Evolutionary conservation across 2,113 vertebrate genomes (phyloP).

Genomic region (Hippocampus mohnikei): DNA sequence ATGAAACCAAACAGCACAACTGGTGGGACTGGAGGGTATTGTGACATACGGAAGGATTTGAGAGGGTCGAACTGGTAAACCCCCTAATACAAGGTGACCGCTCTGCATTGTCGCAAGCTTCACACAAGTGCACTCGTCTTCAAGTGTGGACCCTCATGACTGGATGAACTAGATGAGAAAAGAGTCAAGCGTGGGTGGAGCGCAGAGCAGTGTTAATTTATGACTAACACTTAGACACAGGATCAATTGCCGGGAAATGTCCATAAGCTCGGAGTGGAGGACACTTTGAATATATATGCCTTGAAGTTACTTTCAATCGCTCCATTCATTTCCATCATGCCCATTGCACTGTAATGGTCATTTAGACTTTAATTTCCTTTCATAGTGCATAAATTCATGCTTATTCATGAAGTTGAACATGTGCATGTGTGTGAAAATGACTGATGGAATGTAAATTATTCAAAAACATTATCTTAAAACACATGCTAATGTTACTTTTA

Average conservation of each 20-base stretch:
- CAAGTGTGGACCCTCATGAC: constrained; percentile 19
- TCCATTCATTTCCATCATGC: constrained; percentile 7
- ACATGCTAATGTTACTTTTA: constrained; percentile 6
- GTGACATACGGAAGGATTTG: background rate
- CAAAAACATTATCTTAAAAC: background rate
- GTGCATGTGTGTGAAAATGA: background rate
- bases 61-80: background rate
- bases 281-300: constrained; percentile 37
- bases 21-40: background rate
- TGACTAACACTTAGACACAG: constrained; percentile 67
- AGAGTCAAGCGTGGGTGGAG: constrained; percentile 41
- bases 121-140: background rate
- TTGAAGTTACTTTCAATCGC: constrained; percentile 24
- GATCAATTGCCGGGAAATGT: constrained; percentile 71
- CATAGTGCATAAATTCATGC: background rate
- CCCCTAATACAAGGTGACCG: background rate
- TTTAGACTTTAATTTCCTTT: constrained; percentile 13
- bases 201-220: constrained; percentile 64
- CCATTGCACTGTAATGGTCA: constrained; percentile 16
- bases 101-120: background rate
- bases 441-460: constrained; percentile 6
- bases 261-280: constrained; percentile 48
- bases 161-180: constrained; percentile 50
- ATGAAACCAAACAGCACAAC: background rate
- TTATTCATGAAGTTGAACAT: background rate